Conservation (phyloP, 2,797 vertebrate genomes). For the Adelosebastes latens region DNA sequence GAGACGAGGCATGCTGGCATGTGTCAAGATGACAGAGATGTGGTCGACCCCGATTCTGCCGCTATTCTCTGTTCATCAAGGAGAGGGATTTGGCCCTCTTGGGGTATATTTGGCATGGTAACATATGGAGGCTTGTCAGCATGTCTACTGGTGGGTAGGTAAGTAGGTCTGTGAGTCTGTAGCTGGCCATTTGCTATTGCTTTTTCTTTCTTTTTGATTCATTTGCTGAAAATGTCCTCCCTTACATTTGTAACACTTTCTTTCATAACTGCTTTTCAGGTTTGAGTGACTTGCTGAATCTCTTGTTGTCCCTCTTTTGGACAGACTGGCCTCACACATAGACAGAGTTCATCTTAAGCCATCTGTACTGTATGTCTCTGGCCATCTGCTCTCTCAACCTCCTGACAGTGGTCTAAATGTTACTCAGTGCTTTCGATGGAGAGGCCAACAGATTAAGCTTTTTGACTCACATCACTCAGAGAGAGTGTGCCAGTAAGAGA, state of each 20-base stretch:
- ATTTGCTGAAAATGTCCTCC: not conserved
- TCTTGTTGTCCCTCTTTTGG: conserved; percentile 6
- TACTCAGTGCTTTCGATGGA: conserved; percentile 18
- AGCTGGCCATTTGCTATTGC: not conserved
- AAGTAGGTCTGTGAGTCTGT: not conserved
- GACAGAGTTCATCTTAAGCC: conserved; percentile 33
- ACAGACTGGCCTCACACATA: conserved; percentile 2
- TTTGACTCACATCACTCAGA: conserved; percentile 21
- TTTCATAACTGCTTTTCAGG: not conserved
- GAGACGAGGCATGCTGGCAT: conserved; percentile 23
- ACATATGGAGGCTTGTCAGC: conserved; percentile 31
- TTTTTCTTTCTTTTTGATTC: not conserved
- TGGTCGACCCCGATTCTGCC: conserved; percentile 15
- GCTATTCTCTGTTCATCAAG: not conserved
- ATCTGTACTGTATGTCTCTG: conserved; percentile 30
- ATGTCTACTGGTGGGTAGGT: not conserved
- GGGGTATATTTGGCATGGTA: conserved; percentile 9
- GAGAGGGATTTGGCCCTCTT: not conserved
- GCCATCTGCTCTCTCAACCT: conserved; percentile 64
- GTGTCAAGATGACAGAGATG: conserved; percentile 20
- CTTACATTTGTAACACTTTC: not conserved
- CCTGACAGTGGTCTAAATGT: conserved; percentile 28
- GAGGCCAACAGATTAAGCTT: conserved; percentile 47
- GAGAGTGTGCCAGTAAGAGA: conserved; percentile 3
- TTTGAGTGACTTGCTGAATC: not conserved